Base-by-base conservation (phyloP, 1,140 invertebrate genomes). In the Leptonema lineaticorne region DNA sequence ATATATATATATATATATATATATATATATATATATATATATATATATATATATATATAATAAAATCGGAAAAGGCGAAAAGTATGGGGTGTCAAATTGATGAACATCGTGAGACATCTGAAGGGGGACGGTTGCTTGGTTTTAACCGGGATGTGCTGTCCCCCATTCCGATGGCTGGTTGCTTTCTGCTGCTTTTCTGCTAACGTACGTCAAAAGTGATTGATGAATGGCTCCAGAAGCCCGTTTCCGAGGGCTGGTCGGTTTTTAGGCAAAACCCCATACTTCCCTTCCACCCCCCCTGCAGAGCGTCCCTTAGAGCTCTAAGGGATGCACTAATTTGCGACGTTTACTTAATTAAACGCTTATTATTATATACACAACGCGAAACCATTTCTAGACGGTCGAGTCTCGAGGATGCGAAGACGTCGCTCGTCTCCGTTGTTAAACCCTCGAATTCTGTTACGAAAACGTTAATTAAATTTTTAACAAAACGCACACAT, bases 161-260 rank as follows among this genome's bases (percentile, higher is more conserved):
- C 37, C 37, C 50, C 24, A 14, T 27, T 65, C 41, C 68, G 29
- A 18, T 18, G 37, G n/a, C n/a, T n/a, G n/a, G n/a, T 18, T 48
- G 50, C 16, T 45, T 20, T 20, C 24, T 50, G 64, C 28, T 48
- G 26, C 27, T 48, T 56, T 46, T 64, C 68, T 67, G 66, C 69
- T 70, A 70, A 70, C 69, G 41, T 28, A 65, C 69, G 69, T 70
- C 69, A 70, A 29, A 67, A 57, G 60, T 70, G 69, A 70, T 70
- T 70, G 69, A 70, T 70, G 69, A 68, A 70, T 63, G 45, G 65
- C 69, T 63, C 26, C 24, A 9, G 16, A 2, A 20, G 48, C 48
- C 11, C 26, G 24, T 28, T 58, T 16, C 37, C n/a, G n/a, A n/a
- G n/a, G n/a, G n/a, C 58, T 18, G 46, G 16, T 16, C 14, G 46